Percentiles rank a stretch among this genome's conserved stretches.
These are phyloP conservation scores for Sinocyclocheilus anshuiensis DNA, from an alignment of 2,113 vertebrate genomes.

Conservation along the genomic window DNA sequence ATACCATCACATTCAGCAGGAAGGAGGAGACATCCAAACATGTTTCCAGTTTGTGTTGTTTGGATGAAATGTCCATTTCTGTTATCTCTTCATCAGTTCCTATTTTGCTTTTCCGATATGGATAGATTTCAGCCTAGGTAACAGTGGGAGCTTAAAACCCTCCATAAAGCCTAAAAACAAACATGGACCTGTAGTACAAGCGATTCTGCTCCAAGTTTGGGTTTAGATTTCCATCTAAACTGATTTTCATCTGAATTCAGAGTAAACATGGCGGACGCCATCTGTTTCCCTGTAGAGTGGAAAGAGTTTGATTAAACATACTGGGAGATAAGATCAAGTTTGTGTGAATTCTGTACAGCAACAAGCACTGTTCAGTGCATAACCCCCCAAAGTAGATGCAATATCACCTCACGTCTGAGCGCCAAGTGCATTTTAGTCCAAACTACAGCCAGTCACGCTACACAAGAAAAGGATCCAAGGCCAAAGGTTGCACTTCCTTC, in stretches of 20 bases:
- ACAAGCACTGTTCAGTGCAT: slow-evolving; percentile 54
- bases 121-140: slow-evolving; percentile 69
- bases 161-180: slow-evolving; percentile 64
- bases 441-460: slow-evolving; percentile 64
- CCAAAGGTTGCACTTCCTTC: slow-evolving; percentile 61
- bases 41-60: slow-evolving; percentile 72
- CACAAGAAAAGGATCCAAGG: slow-evolving; percentile 62
- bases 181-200: slow-evolving; percentile 59
- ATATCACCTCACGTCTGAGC: slow-evolving; percentile 34
- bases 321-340: slow-evolving; percentile 69
- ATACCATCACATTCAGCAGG: slow-evolving; percentile 63
- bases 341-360: slow-evolving; percentile 65
- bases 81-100: slow-evolving; percentile 67
- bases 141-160: slow-evolving; percentile 64
- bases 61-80: slow-evolving; percentile 63
- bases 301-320: slow-evolving; percentile 60
- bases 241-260: slow-evolving; percentile 69
- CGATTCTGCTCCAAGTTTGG: slow-evolving; percentile 60
- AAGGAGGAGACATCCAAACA: slow-evolving; percentile 60
- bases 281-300: slow-evolving; percentile 58
- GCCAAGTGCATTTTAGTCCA: slow-evolving; percentile 52
- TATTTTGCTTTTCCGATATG: slow-evolving; percentile 67
- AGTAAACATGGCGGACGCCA: slow-evolving; percentile 69
- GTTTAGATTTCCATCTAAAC: slow-evolving; percentile 68
- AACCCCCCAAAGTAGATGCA: slow-evolving; percentile 51